A percentile compares a stretch with the other conserved stretches of the same genome.
Conservation (phyloP, 2,113 vertebrate species). For the Chinchilla lanigera region DNA sequence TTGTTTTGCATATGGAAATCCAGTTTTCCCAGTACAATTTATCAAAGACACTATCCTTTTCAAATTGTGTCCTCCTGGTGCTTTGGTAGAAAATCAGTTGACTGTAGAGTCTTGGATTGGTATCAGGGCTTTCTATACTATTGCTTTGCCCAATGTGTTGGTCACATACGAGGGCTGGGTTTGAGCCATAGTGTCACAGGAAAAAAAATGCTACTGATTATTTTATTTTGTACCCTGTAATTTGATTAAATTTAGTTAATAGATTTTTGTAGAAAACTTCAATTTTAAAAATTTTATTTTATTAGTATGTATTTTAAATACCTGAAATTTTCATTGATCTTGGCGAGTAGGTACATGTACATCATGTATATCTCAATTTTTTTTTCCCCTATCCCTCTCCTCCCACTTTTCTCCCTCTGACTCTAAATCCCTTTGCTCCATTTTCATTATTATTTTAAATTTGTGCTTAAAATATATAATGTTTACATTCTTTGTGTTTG, state of each 20-base stretch:
- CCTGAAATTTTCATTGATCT: background rate
- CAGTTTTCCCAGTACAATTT: background rate
- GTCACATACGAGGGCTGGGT: accelerated
- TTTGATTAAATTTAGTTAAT: background rate
- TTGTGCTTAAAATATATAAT: background rate
- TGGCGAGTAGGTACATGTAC: background rate
- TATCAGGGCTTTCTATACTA: background rate
- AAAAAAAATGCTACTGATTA: background rate
- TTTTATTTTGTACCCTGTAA: background rate
- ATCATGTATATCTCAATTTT: background rate
- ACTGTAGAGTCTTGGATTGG: background rate
- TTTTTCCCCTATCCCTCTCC: background rate
- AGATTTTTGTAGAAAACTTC: background rate
- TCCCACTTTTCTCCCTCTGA: background rate
- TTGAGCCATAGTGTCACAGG: background rate
- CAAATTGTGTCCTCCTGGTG: background rate
- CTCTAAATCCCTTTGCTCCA: background rate
- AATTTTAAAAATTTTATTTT: background rate
- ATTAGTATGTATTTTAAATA: background rate
- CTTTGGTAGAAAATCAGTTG: background rate
- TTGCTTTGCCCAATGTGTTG: too few species aligned
- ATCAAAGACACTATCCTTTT: background rate
- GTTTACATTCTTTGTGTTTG: background rate
- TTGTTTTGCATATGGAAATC: background rate
- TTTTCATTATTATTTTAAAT: background rate